These are phyloP conservation scores for Euura lappo DNA, from an alignment of 1,140 invertebrate species.

Conservation along the genomic window DNA sequence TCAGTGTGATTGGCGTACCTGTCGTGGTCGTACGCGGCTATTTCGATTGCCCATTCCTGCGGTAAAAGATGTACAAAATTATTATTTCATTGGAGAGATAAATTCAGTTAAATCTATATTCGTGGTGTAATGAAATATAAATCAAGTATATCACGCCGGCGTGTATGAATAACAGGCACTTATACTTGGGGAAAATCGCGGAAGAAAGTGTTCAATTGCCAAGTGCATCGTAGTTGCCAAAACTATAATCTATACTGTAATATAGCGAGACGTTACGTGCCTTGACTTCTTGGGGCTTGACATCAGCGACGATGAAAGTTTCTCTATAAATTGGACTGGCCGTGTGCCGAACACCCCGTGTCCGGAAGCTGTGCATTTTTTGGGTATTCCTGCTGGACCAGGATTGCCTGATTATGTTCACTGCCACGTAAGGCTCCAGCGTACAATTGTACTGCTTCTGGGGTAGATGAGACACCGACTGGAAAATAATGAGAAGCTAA, in stretches of 20 bases:
- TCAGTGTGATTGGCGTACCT: constrained; percentile 57
- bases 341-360: constrained; percentile 52
- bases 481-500: constrained; percentile 15
- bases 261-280: constrained; percentile 31
- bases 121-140: no score
- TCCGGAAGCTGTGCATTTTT: constrained; percentile 54
- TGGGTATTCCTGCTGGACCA: constrained; percentile 54
- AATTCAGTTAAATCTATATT: no score
- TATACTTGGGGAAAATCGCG: neutral
- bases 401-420: constrained; percentile 53
- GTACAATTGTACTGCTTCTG: constrained; percentile 57
- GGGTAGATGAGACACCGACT: constrained; percentile 55
- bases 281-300: constrained; percentile 50
- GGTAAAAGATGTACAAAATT: constrained; percentile 1
- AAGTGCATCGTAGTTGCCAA: neutral
- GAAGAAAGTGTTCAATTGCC: neutral
- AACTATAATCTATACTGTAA: constrained; percentile 18
- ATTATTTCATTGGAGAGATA: no score
- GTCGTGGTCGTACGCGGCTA: constrained; percentile 52
- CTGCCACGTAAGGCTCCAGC: constrained; percentile 53
- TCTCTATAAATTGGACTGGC: constrained; percentile 55
- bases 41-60: constrained; percentile 54
- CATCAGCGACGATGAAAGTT: constrained; percentile 54
- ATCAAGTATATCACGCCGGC: no score
- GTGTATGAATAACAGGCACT: no score